These are phyloP conservation scores for Epinotia ramella DNA, from an alignment of 2,888 invertebrate genomes.

Conservation along the genomic window DNA sequence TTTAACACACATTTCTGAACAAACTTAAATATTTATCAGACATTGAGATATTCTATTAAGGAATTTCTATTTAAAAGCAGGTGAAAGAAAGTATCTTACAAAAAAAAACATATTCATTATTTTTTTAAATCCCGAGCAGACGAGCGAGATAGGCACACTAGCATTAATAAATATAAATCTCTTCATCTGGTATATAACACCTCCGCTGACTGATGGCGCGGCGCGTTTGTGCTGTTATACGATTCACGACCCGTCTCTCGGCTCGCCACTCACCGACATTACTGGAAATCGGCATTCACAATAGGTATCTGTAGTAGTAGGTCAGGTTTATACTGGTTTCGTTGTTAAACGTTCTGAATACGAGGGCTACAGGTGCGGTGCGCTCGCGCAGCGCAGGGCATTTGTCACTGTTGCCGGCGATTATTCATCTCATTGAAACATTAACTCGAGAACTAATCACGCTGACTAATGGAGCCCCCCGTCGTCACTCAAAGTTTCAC, in stretches of 20 bases:
- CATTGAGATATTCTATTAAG: not conserved
- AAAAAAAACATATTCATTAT: conserved; percentile 39
- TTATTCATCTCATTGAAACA: conserved; percentile 85
- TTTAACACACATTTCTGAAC: not conserved
- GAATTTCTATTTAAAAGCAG: not conserved
- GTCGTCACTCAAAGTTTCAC: conserved; percentile 83
- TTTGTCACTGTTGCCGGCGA: conserved; percentile 83
- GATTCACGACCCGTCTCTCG: not conserved
- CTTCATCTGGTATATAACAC: conserved; percentile 75
- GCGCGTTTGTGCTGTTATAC: conserved; percentile 69
- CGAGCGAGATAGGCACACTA: conserved; percentile 63
- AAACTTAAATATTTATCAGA: not conserved
- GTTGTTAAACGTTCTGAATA: not conserved
- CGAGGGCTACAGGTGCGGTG: conserved; percentile 77
- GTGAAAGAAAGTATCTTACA: not conserved
- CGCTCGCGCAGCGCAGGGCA: conserved; percentile 77
- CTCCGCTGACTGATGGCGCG: conserved; percentile 77
- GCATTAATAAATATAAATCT: conserved; percentile 81
- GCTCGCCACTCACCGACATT: not conserved
- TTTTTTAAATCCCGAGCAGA: conserved; percentile 53
- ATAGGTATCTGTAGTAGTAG: not conserved
- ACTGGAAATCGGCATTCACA: not conserved
- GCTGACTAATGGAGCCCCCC: conserved; percentile 84
- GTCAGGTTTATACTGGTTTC: not conserved
- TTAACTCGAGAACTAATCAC: conserved; percentile 83